Base-by-base conservation (phyloP, 2,797 vertebrate species). In the Dicrostonyx torquatus region DNA sequence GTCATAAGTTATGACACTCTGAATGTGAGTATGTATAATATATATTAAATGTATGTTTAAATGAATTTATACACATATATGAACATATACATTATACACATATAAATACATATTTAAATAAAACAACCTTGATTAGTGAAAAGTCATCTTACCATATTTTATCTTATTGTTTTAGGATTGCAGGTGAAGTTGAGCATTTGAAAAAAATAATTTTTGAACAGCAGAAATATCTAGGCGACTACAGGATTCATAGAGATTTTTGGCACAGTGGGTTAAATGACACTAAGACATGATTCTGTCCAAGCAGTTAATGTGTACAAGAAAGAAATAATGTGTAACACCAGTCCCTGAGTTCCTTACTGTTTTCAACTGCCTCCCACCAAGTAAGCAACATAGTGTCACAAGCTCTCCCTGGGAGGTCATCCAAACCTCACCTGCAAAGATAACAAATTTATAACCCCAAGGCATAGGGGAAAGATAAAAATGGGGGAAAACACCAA, bases 141-240 rank as follows among this genome's bases (percentile, higher is more conserved):
- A 93, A 85, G 15, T 86, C 29, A 43, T 20, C 10, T 89, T 91
- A 58, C 11, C 6, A 76, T 50, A 55, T 50, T 87, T 89, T 70
- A 53, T 45, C 11, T 70, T 77, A 53, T 86, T 88, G 37, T 43
- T 14, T 66, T 84, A 55, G 83, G 29, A 12, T 4, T 55, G 34
- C 77, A 95, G 64, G 79, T 34, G 6, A 95, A 12, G n/a, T 5
- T 87, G 12, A 85, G 3, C 50, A 89, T 68, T 86, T 66, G 60
- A 86, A 80, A 92, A 92, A 13, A 2, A 17, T 87, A 77, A 73
- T n/a, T 91, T 86, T 87, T 26, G 82, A 92, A 94, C 22, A 86
- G 75, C 24, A 76, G 83, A 91, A 89, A 79, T 48, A 89, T 87
- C 92, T 29, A 94, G 87, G 50, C 73, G n/a, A 60, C 3, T 73